A percentile compares a stretch with the other conserved stretches of the same genome.
These are phyloP conservation scores for Allygus modestus DNA, from an alignment of 2,888 invertebrate genomes.

Conservation along the genomic window DNA sequence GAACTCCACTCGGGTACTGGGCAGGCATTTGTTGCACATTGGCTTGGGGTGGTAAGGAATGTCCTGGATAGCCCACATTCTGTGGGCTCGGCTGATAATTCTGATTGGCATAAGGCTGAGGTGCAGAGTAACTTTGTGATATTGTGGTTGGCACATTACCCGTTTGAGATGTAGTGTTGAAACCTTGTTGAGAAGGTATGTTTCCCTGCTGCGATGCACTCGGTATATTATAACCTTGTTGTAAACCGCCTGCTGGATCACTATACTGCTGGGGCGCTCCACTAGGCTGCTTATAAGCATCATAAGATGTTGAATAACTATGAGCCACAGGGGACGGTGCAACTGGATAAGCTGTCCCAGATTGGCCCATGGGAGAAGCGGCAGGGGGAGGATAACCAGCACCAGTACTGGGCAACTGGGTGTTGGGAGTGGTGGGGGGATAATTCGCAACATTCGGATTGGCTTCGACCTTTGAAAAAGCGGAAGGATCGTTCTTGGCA, in stretches of 20 bases:
- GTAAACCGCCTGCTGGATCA: not conserved
- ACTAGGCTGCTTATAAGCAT: conserved; percentile 70
- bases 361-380: conserved; percentile 8
- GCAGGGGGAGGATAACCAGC: conserved; percentile 42
- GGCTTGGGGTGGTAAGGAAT: conserved; percentile 37
- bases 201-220: conserved; percentile 71
- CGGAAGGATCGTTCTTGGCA: conserved; percentile 29
- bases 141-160: conserved; percentile 43
- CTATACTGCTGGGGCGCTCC: conserved; percentile 70
- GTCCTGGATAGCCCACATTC: conserved; percentile 65
- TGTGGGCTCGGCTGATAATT: conserved; percentile 71
- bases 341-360: conserved; percentile 43
- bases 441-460: conserved; percentile 16
- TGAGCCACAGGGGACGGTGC: conserved; percentile 63
- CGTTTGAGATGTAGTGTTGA: not conserved
- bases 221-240: conserved; percentile 71
- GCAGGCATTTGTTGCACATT: conserved; percentile 18
- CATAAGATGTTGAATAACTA: conserved; percentile 71
- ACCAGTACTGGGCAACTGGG: not conserved
- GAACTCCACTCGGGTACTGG: not conserved
- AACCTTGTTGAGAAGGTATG: not conserved
- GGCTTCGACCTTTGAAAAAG: not conserved
- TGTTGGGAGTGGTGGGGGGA: not conserved
- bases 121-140: conserved; percentile 53
- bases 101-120: conserved; percentile 60